A percentile compares a stretch with the other conserved stretches of the same genome.
These are phyloP conservation scores for Eutrigla gurnardus DNA, from an alignment of 2,797 vertebrate species.

Conservation along the genomic window DNA sequence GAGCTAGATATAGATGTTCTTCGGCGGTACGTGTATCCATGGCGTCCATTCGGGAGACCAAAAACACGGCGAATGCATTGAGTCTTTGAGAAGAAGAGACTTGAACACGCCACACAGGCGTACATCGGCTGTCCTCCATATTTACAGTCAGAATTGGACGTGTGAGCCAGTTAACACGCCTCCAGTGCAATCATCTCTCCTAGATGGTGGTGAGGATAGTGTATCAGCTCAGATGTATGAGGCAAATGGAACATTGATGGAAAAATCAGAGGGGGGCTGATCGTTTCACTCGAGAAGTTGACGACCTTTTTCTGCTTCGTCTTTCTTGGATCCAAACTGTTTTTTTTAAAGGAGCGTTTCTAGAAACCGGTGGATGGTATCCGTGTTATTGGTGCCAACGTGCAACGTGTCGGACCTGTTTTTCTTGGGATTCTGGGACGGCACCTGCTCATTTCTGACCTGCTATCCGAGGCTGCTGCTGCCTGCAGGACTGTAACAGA, in stretches of 20 bases:
- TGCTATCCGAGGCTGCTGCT: slow-evolving; percentile 55
- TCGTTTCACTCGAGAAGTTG: slow-evolving; percentile 37
- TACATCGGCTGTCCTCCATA: neutral
- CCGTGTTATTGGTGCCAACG: slow-evolving; percentile 19
- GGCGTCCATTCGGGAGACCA: slow-evolving; percentile 17
- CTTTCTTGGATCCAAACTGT: slow-evolving; percentile 28
- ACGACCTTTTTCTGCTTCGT: slow-evolving; percentile 10
- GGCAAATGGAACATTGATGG: slow-evolving; percentile 59
- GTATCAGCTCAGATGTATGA: slow-evolving; percentile 24
- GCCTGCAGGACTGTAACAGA: slow-evolving; percentile 61
- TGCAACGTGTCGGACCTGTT: neutral
- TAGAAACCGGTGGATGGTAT: slow-evolving; percentile 32
- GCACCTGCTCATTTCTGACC: slow-evolving; percentile 66
- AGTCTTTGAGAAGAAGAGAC: slow-evolving; percentile 2
- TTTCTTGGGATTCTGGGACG: slow-evolving; percentile 42
- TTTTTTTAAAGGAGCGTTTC: slow-evolving; percentile 35
- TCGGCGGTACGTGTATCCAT: slow-evolving; percentile 20
- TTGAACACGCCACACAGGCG: neutral
- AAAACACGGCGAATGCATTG: slow-evolving; percentile 12
- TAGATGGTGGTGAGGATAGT: slow-evolving; percentile 20
- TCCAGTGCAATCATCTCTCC: slow-evolving; percentile 40
- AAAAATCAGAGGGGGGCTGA: slow-evolving; percentile 55
- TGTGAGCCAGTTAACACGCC: slow-evolving; percentile 20
- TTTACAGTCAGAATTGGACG: slow-evolving; percentile 12
- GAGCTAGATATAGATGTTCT: slow-evolving; percentile 45